These are phyloP conservation scores for Zosterops lateralis DNA, from an alignment of 2,113 vertebrate genomes.

Conservation along the genomic window DNA sequence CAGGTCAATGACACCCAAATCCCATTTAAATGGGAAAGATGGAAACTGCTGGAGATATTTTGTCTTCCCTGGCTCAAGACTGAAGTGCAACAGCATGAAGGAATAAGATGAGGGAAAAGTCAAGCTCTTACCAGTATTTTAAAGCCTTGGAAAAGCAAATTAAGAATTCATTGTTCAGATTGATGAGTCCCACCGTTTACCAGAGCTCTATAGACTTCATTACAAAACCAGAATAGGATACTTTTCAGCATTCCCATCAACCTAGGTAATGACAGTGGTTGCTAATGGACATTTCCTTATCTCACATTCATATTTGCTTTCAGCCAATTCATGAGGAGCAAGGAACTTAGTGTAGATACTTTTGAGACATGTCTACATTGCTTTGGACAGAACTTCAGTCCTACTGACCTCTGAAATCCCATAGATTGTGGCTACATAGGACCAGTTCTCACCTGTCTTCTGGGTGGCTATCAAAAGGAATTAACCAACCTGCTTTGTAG, in stretches of 20 bases:
- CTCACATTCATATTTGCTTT: background rate
- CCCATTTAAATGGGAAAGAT: background rate
- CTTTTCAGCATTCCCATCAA: background rate
- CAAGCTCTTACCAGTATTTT: background rate
- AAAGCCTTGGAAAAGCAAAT: background rate
- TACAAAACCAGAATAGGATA: background rate
- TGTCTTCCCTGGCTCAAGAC: background rate
- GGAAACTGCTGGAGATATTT: background rate
- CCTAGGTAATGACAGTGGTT: background rate
- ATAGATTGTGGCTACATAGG: background rate
- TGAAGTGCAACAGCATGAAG: background rate
- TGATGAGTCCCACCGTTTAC: background rate
- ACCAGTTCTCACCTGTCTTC: background rate
- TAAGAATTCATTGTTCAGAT: background rate
- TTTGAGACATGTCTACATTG: background rate
- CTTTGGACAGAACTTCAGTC: background rate
- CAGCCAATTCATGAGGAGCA: background rate
- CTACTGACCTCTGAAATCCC: background rate
- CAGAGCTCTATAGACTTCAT: background rate
- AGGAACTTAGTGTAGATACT: background rate
- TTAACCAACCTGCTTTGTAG: background rate
- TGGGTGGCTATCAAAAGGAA: background rate
- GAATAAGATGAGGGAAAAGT: background rate
- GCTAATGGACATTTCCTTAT: background rate
- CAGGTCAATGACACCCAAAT: background rate